These are phyloP conservation scores for Bambusicola thoracicus DNA, from an alignment of 2,113 vertebrate species.

Conservation along the genomic window DNA sequence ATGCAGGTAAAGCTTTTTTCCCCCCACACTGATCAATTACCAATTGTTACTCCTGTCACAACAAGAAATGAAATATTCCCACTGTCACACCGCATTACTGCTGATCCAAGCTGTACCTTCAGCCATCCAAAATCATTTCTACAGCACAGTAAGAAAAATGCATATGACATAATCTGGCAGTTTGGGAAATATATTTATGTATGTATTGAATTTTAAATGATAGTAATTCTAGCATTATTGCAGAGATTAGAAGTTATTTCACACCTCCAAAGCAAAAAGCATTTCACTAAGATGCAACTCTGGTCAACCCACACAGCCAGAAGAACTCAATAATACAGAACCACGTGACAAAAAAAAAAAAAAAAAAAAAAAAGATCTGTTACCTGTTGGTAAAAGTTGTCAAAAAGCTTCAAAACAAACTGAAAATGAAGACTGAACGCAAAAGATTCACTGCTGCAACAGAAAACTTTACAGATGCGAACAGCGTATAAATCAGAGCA, in stretches of 20 bases:
- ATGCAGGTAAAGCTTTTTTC: neutral
- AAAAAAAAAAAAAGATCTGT: neutral
- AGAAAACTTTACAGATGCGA: conserved; percentile 25
- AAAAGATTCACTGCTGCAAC: conserved; percentile 3
- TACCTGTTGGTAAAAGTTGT: neutral
- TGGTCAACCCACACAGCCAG: neutral
- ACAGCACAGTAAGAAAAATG: neutral
- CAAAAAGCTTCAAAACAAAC: neutral
- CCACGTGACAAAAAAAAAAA: neutral
- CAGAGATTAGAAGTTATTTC: neutral
- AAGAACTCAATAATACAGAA: neutral
- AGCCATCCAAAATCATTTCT: neutral
- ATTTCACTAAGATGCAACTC: neutral
- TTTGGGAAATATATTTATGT: neutral
- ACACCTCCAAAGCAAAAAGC: neutral
- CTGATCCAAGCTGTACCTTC: neutral
- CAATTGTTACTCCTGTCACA: conserved; percentile 34
- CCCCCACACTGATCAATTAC: neutral
- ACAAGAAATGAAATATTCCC: conserved; percentile 23
- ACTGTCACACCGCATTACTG: conserved; percentile 12
- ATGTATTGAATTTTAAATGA: neutral
- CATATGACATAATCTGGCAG: neutral
- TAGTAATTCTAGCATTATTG: neutral
- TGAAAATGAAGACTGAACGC: neutral
- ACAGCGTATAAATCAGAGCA: conserved; percentile 19